Evolutionary conservation across 2,797 vertebrate species (phyloP).

Genomic region (Crypturellus tataupa): DNA sequence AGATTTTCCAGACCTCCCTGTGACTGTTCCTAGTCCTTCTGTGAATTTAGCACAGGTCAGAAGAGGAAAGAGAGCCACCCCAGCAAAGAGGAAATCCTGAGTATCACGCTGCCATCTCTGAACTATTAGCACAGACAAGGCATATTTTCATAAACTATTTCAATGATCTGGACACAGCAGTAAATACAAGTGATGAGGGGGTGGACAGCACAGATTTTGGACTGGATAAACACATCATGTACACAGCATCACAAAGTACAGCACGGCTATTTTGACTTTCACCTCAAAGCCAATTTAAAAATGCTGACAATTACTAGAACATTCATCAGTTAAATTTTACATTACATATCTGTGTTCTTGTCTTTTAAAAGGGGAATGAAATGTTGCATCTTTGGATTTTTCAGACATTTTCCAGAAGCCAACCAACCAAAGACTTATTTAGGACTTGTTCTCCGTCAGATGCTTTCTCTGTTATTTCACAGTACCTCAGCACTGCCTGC

Average conservation of each 20-base stretch:
- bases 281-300: slow-evolving; percentile 67
- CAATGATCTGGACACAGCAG: slow-evolving; percentile 52
- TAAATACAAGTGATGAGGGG: slow-evolving; percentile 49
- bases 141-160: slow-evolving; percentile 23
- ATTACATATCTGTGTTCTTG: slow-evolving; percentile 43
- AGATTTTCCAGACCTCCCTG: neutral
- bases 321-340: slow-evolving; percentile 57
- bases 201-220: slow-evolving; percentile 62
- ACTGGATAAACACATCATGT: slow-evolving; percentile 75
- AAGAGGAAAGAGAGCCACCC: neutral
- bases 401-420: slow-evolving; percentile 93
- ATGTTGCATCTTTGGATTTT: slow-evolving; percentile 18
- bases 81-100: neutral
- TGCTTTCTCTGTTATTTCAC: slow-evolving; percentile 80
- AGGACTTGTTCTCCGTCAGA: slow-evolving; percentile 73
- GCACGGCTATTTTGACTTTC: slow-evolving; percentile 79
- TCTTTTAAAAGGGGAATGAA: slow-evolving; percentile 66
- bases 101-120: neutral
- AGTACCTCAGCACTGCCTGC: slow-evolving; percentile 91
- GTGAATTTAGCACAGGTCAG: neutral
- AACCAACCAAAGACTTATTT: slow-evolving; percentile 86
- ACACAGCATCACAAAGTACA: slow-evolving; percentile 74
- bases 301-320: slow-evolving; percentile 59
- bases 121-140: neutral
- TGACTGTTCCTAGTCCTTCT: neutral